Evolutionary conservation across 1,140 invertebrate species (phyloP).

Genomic region (Thaumetopoea pityocampa): DNA sequence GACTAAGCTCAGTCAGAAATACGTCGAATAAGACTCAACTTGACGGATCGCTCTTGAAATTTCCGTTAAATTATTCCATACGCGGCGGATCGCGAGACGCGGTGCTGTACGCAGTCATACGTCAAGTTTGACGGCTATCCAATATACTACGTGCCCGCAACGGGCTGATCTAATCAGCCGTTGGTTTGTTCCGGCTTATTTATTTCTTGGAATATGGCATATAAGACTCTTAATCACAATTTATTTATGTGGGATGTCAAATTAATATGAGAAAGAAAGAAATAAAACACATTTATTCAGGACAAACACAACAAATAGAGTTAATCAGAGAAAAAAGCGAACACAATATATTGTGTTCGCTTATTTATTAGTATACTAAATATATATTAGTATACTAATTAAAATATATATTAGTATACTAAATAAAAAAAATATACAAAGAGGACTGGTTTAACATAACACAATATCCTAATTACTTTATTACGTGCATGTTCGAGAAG

Average conservation of each 20-base stretch:
- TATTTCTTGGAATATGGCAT: slow-evolving; percentile 11
- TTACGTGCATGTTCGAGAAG: no score
- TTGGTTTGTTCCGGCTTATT: slow-evolving; percentile 10
- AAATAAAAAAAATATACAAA: no score
- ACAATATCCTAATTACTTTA: no score
- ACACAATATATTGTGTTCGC: no score
- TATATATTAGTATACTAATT: no score
- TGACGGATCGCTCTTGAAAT: neutral
- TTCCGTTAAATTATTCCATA: slow-evolving; percentile 1
- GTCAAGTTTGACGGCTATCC: slow-evolving; percentile 64
- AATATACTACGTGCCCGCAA: slow-evolving; percentile 56
- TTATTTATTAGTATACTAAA: no score
- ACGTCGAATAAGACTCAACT: neutral
- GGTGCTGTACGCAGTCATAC: slow-evolving; percentile 37
- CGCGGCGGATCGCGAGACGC: slow-evolving; percentile 12
- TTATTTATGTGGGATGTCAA: slow-evolving; percentile 10
- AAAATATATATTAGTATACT: no score
- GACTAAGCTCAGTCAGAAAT: neutral
- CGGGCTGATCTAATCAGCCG: slow-evolving; percentile 47
- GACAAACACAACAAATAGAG: neutral
- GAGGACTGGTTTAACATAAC: no score
- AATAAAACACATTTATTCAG: neutral
- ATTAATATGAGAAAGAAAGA: neutral
- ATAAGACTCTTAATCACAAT: slow-evolving; percentile 11
- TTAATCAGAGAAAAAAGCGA: no score